phyloP scores from a whole-genome alignment of 2,113 vertebrate genomes.

The Craseonycteris thonglongyai region DNA sequence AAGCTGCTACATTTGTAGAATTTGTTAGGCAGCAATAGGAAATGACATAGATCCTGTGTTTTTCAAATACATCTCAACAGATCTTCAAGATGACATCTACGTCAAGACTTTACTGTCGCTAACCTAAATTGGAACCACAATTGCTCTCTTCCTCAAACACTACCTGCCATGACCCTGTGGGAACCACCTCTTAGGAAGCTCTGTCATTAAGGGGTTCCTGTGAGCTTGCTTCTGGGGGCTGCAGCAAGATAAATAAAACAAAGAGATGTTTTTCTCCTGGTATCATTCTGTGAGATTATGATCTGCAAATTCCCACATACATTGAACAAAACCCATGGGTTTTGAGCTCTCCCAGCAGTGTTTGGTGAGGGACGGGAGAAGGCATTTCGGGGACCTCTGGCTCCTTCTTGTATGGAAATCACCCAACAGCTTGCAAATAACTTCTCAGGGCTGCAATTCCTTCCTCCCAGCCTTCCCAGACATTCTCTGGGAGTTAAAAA shows the following conservation, averaged over 20 bases:
- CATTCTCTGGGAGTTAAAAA: conserved; percentile 62
- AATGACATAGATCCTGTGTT: not conserved
- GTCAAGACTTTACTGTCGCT: conserved; percentile 73
- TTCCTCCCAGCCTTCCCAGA: conserved; percentile 39
- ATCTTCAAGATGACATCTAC: conserved; percentile 65
- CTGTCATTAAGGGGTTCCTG: conserved; percentile 68
- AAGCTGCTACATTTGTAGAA: not conserved
- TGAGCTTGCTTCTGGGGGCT: conserved; percentile 62
- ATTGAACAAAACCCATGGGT: conserved; percentile 51
- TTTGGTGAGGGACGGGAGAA: not conserved
- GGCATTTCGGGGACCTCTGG: not conserved
- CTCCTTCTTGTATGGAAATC: not conserved
- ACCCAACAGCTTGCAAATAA: not conserved
- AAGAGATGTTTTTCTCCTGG: conserved; percentile 52
- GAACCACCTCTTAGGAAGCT: conserved; percentile 65
- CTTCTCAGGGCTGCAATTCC: not conserved
- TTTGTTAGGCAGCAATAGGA: not conserved
- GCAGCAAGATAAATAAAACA: conserved; percentile 73
- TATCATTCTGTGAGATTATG: conserved; percentile 60
- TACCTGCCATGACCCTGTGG: conserved; percentile 66
- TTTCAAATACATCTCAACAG: conserved; percentile 73
- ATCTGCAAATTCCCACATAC: conserved; percentile 62
- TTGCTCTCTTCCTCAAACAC: conserved; percentile 53
- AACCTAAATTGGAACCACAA: conserved; percentile 69
- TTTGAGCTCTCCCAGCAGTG: conserved; percentile 57